Base-by-base conservation (phyloP, 2,888 invertebrate species). In the Apamea epomidion region DNA sequence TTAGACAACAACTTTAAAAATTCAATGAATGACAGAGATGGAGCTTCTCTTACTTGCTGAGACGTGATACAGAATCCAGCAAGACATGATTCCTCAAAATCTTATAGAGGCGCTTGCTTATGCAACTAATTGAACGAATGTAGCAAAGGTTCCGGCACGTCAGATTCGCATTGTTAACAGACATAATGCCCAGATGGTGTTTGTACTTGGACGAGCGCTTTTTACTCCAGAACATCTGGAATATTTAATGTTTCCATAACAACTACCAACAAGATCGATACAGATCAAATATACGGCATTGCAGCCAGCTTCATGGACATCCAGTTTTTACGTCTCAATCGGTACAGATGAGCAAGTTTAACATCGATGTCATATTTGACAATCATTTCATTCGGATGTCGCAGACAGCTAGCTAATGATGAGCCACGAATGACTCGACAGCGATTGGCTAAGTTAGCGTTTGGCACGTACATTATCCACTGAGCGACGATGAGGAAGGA, bases 361-460 rank as follows among this genome's bases (percentile, higher is more conserved):
- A 32, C 74, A 58, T 72, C 64, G 62, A 77, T 67, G 71, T 81
- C 69, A 74, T 72, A 76, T 77, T 78, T 78, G 76, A 73, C 64
- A 65, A 84, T 83, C 62, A 82, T 81, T 67, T 77, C 37, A 84
- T 60, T 76, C 60, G 45, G 37, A 82, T 77, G 76, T 71, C 74
- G 76, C 83, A 74, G 84, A 80, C 75, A 74, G 76, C 84, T 71
- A 86, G 92, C 91, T 91, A 94, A 93, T 94, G 92, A 92, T 89
- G 90, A 86, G 91, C 93, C 93, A 86, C 93, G 92, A 93, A 92
- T 92, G 92, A 91, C 88, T 87, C 81, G 81, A 91, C 86, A 89
- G 88, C 84, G 94, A 97, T 96, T 96, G 95, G 95, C 95, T 91
- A 92, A 96, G 96, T 97, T 97, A 96, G 94, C 94, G 89, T 93